Evolutionary conservation across 2,797 vertebrate genomes (phyloP), one percentile per base, ranked within the genome.

Genomic region (Gouania willdenowi): DNA sequence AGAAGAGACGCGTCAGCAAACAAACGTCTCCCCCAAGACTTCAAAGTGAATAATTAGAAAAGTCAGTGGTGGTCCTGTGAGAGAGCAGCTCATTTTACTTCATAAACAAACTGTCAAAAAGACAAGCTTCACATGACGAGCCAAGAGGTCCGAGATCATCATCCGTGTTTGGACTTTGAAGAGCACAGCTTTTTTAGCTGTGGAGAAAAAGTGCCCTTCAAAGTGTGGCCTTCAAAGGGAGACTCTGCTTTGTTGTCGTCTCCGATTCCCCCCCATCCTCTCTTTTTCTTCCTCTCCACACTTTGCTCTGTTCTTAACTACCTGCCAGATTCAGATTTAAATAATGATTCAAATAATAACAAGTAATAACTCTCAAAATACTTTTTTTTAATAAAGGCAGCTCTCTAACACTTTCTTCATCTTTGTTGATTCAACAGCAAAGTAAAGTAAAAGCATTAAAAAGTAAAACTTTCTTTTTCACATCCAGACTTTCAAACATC

Each of bases 41-140:
- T 78, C 66, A 79, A 73, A 81, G 59, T 31, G 5, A 45, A 27
- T 26, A 48, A 62, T 41, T 36, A 40, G 49, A 62, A 38, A 45
- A 61, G 50, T 64, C 39, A 16, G 57, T 14, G 51, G 21, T 38
- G 9, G 5, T 69, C 55, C 48, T 55, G 12, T 6, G 3, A 63
- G 47, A 15, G 32, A 61, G 41, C 26, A 38, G 51, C 49, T 78
- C 12, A 73, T 78, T 75, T 63, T 48, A 53, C 29, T 56, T 40
- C 57, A 46, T 47, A 67, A 70, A 72, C 69, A 72, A 77, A 70
- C 43, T 45, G 66, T 62, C 46, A 61, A 55, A n/a, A 72, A 62
- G 40, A 37, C 19, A 37, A 15, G 2, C 59, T 50, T 61, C 20
- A 24, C 25, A 30, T 5, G 5, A 30, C 25, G 3, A 47, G 62